Conservation (phyloP, 2,797 vertebrate species). For the Gambusia yucatana region DNA sequence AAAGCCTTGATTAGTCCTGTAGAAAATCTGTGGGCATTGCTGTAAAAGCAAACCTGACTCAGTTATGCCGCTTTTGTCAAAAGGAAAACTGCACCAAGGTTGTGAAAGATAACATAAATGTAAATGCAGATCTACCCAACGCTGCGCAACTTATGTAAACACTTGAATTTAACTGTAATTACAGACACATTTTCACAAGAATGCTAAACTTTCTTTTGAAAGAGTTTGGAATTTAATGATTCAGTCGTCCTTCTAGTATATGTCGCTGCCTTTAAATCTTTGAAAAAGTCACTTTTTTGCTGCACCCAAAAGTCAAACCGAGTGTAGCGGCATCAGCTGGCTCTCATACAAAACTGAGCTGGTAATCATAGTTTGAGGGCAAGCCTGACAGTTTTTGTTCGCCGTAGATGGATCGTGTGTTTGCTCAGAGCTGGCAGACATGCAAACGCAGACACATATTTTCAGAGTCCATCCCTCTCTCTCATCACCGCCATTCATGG, state of each 20-base stretch:
- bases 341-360: constrained; percentile 37
- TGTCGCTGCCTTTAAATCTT: constrained; percentile 29
- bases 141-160: neutral
- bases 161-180: neutral
- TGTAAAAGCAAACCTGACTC: neutral
- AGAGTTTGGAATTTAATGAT: constrained; percentile 32
- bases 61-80: neutral
- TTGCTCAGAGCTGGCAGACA: constrained; percentile 48
- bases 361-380: constrained; percentile 53
- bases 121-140: neutral
- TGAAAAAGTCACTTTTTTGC: constrained; percentile 24
- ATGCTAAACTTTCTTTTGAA: constrained; percentile 31
- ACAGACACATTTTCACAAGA: constrained; percentile 26
- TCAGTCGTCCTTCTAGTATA: constrained; percentile 27
- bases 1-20: no score
- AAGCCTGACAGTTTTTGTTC: constrained; percentile 43
- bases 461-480: constrained; percentile 44
- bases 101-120: neutral
- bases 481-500: constrained; percentile 41
- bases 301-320: constrained; percentile 42
- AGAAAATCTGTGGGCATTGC: neutral
- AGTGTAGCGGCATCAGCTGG: constrained; percentile 47
- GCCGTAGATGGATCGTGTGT: constrained; percentile 46
- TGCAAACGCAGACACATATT: constrained; percentile 58
- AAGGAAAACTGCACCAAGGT: neutral